These are phyloP conservation scores for Channallabes apus DNA, from an alignment of 2,797 vertebrate genomes.

Conservation along the genomic window DNA sequence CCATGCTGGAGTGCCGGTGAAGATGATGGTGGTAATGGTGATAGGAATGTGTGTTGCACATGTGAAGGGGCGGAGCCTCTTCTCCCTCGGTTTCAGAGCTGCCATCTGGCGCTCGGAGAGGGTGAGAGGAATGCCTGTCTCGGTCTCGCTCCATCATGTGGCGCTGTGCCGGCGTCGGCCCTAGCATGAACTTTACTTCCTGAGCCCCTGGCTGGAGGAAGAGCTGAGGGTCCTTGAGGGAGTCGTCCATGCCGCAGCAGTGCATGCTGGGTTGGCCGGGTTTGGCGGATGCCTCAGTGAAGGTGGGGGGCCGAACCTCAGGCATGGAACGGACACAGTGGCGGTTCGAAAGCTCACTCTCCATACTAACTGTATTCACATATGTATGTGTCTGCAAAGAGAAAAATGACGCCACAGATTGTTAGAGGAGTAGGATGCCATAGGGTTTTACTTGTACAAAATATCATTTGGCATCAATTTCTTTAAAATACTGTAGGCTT, in stretches of 20 bases:
- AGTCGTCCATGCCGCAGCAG: slow-evolving; percentile 82
- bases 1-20: slow-evolving; percentile 82
- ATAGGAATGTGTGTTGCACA: slow-evolving; percentile 77
- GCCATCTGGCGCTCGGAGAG: slow-evolving; percentile 72
- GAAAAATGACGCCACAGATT: slow-evolving; percentile 12
- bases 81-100: slow-evolving; percentile 78
- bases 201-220: slow-evolving; percentile 86
- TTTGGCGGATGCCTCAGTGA: slow-evolving; percentile 75
- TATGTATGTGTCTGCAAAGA: slow-evolving; percentile 90
- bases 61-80: slow-evolving; percentile 70
- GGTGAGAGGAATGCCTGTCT: slow-evolving; percentile 69
- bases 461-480: background rate
- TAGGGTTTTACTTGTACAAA: background rate
- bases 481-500: background rate
- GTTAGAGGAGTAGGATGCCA: background rate
- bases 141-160: slow-evolving; percentile 81
- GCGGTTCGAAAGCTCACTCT: slow-evolving; percentile 85
- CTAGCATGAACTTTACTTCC: slow-evolving; percentile 94
- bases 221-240: slow-evolving; percentile 85
- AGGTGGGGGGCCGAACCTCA: slow-evolving; percentile 81
- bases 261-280: slow-evolving; percentile 72
- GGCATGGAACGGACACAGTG: slow-evolving; percentile 91
- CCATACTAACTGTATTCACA: slow-evolving; percentile 89
- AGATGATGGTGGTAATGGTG: slow-evolving; percentile 77
- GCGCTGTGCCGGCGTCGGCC: slow-evolving; percentile 82